Evolutionary conservation across 2,888 invertebrate genomes (phyloP).

Genomic region (Rhimphoctona megacephalus): DNA sequence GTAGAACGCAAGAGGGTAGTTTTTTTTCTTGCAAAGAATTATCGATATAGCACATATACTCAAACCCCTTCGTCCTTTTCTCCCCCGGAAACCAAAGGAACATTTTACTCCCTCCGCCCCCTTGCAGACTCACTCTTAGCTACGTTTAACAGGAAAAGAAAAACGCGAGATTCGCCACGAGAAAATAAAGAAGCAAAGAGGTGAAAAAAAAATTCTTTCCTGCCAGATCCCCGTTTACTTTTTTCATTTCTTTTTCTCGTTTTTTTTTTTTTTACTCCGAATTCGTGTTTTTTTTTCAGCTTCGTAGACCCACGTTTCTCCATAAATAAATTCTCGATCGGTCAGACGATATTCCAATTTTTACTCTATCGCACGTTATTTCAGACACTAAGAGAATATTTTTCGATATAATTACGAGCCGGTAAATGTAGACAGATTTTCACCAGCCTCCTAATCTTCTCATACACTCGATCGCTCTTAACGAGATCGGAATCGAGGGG

Average conservation of each 20-base stretch:
- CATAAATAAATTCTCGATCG: slow-evolving; percentile 66
- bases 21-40: slow-evolving; percentile 37
- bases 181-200: slow-evolving; percentile 50
- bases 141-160: slow-evolving; percentile 65
- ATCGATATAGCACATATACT: slow-evolving; percentile 46
- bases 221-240: slow-evolving; percentile 12
- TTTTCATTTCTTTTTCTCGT: slow-evolving; percentile 56
- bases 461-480: slow-evolving; percentile 67
- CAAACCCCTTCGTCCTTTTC: slow-evolving; percentile 11
- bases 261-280: slow-evolving; percentile 60
- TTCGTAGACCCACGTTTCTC: slow-evolving; percentile 13
- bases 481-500: slow-evolving; percentile 47
- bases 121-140: slow-evolving; percentile 61
- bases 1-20: slow-evolving; percentile 23
- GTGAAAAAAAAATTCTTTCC: slow-evolving; percentile 47
- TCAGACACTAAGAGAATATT: not conserved
- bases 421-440: not conserved
- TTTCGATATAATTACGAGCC: not conserved
- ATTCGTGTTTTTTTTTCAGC: slow-evolving; percentile 52
- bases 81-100: slow-evolving; percentile 51
- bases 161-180: slow-evolving; percentile 53
- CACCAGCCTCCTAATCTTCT: slow-evolving; percentile 23
- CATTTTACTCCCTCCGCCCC: slow-evolving; percentile 46
- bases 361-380: not conserved
- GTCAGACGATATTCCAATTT: not conserved